Conservation (phyloP, 2,888 invertebrate genomes). For the Chelonus formosanus region DNA sequence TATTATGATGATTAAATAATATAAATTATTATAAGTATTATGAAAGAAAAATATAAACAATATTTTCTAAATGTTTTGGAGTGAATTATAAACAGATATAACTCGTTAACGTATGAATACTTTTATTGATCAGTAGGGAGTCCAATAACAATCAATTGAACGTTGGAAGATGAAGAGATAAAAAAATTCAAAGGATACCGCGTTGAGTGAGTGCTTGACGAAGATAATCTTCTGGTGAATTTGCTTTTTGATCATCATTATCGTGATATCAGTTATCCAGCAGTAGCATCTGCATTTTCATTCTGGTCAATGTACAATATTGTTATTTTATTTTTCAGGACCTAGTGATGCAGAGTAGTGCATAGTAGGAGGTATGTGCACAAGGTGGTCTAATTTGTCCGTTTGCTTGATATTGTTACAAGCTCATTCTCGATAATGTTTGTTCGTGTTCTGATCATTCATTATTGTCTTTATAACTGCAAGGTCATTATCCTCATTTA, state of each 20-base stretch:
- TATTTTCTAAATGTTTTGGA: too few species aligned
- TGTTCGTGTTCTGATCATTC: slow-evolving; percentile 22
- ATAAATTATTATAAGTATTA: too few species aligned
- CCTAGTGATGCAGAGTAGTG: slow-evolving; percentile 18
- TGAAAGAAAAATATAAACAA: too few species aligned
- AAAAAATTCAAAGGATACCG: too few species aligned
- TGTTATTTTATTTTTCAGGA: slow-evolving; percentile 3
- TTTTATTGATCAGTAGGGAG: too few species aligned
- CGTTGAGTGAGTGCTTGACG: not conserved
- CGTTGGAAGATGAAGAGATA: too few species aligned
- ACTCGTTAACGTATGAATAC: too few species aligned
- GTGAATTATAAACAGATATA: too few species aligned
- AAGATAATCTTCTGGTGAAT: slow-evolving; percentile 19
- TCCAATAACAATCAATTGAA: too few species aligned
- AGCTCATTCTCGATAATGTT: slow-evolving; percentile 62
- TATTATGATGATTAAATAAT: too few species aligned
- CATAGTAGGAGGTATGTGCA: slow-evolving; percentile 44
- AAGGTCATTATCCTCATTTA: slow-evolving; percentile 17
- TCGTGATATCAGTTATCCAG: slow-evolving; percentile 31
- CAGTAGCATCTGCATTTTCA: slow-evolving; percentile 17
- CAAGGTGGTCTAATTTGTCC: slow-evolving; percentile 66
- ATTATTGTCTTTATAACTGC: slow-evolving; percentile 33
- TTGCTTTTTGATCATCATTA: slow-evolving; percentile 35
- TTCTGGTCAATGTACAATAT: not conserved
- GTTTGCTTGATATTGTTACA: slow-evolving; percentile 61